Conservation (phyloP, 2,797 vertebrate species). For the Sebastes diaconus region DNA sequence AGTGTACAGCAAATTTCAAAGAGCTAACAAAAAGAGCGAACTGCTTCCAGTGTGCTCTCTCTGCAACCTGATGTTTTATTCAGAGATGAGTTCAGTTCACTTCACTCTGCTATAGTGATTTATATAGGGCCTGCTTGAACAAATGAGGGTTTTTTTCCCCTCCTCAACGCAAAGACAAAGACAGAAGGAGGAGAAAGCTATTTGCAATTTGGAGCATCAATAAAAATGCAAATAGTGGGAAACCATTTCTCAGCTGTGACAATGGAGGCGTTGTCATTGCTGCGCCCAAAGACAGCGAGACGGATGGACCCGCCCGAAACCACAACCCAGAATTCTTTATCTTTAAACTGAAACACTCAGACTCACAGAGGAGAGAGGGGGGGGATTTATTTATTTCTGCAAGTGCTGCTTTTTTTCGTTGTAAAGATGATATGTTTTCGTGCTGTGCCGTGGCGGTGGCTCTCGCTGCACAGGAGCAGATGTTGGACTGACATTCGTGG, state of each 20-base stretch:
- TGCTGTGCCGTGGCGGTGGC: background rate
- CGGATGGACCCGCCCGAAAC: constrained; percentile 47
- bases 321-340: constrained; percentile 42
- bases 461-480: constrained; percentile 10
- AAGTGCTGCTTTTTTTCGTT: background rate
- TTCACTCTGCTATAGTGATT: constrained; percentile 63
- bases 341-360: constrained; percentile 19
- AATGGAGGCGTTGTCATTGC: constrained; percentile 61
- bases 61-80: constrained; percentile 77
- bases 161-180: constrained; percentile 67
- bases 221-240: constrained; percentile 81
- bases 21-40: constrained; percentile 27
- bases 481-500: constrained; percentile 23
- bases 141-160: constrained; percentile 59
- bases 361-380: background rate
- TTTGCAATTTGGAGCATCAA: constrained; percentile 79
- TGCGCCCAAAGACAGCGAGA: constrained; percentile 50
- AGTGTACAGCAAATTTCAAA: constrained; percentile 41
- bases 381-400: constrained; percentile 1
- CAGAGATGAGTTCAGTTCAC: constrained; percentile 64
- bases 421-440: constrained; percentile 3
- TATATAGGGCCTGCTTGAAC: constrained; percentile 65
- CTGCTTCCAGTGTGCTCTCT: constrained; percentile 44
- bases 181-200: constrained; percentile 66
- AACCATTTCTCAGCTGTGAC: constrained; percentile 73